Evolutionary conservation across 1,140 invertebrate genomes (phyloP).

Genomic region (Mactra quadrangularis): DNA sequence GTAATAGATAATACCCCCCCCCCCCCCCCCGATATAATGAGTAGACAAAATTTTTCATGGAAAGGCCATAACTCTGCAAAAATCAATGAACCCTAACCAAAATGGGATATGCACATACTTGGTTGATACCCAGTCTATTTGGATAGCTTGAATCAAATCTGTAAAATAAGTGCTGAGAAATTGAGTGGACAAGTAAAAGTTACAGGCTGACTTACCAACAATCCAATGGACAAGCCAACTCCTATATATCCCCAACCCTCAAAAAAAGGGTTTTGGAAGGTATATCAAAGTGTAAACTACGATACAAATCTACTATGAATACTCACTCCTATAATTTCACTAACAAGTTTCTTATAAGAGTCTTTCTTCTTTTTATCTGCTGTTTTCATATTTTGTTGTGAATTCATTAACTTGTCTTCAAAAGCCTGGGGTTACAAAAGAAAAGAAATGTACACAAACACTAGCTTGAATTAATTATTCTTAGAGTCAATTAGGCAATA

Average conservation of each 20-base stretch:
- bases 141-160: not conserved
- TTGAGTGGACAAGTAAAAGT: not conserved
- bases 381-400: constrained; percentile 83
- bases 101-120: no score
- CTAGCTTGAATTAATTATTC: not conserved
- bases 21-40: no score
- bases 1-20: no score
- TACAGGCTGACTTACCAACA: no score
- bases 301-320: not conserved
- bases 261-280: not conserved
- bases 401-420: constrained; percentile 91
- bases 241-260: not conserved
- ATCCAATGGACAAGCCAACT: not conserved
- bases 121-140: not conserved
- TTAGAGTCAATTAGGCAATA: no score
- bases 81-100: no score
- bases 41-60: no score
- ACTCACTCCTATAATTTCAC: constrained; percentile 86
- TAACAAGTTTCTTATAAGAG: constrained; percentile 94
- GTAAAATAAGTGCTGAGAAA: no score
- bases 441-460: constrained; percentile 81
- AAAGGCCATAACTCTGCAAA: no score
- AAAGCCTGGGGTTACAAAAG: constrained; percentile 87
- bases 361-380: constrained; percentile 95
- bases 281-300: not conserved